Evolutionary conservation across 2,888 invertebrate species (phyloP).

Genomic region (Aphidius colemani): DNA sequence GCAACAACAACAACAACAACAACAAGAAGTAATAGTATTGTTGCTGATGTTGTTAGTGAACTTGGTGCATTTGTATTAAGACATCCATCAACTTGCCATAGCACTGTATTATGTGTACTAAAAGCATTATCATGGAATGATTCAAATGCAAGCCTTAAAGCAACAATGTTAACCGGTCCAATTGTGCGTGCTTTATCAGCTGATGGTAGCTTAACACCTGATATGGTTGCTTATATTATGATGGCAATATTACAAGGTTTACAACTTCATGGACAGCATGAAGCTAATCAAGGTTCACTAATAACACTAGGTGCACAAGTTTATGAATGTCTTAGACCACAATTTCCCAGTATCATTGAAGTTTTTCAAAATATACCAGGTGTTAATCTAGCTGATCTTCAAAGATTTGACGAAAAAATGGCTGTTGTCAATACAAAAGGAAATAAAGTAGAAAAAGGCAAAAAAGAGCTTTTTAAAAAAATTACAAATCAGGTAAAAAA

Average conservation of each 20-base stretch:
- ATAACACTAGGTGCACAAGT: slow-evolving; percentile 82
- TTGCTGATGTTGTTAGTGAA: slow-evolving; percentile 80
- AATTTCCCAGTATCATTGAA: slow-evolving; percentile 72
- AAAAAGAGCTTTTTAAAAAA: slow-evolving; percentile 89
- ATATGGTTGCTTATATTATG: slow-evolving; percentile 75
- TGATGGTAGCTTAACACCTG: slow-evolving; percentile 68
- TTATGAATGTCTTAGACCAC: slow-evolving; percentile 81
- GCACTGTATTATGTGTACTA: slow-evolving; percentile 68
- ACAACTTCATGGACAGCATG: slow-evolving; percentile 87
- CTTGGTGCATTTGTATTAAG: slow-evolving; percentile 76
- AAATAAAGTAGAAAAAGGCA: slow-evolving; percentile 84
- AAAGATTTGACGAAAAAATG: slow-evolving; percentile 85
- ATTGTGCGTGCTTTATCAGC: slow-evolving; percentile 70
- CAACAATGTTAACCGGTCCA: slow-evolving; percentile 75
- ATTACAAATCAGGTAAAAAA: slow-evolving; percentile 74
- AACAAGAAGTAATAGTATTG: slow-evolving; percentile 53
- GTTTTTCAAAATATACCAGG: slow-evolving; percentile 79
- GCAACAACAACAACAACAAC: slow-evolving; percentile 44
- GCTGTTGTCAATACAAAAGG: slow-evolving; percentile 70
- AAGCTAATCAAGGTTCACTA: slow-evolving; percentile 81
- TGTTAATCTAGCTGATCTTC: slow-evolving; percentile 78
- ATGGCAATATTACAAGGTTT: slow-evolving; percentile 79
- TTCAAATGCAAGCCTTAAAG: slow-evolving; percentile 79
- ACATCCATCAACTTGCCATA: slow-evolving; percentile 69
- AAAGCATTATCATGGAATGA: slow-evolving; percentile 86